phyloP scores from a whole-genome alignment of 1,140 invertebrate species.

The Campoletis sonorensis region DNA sequence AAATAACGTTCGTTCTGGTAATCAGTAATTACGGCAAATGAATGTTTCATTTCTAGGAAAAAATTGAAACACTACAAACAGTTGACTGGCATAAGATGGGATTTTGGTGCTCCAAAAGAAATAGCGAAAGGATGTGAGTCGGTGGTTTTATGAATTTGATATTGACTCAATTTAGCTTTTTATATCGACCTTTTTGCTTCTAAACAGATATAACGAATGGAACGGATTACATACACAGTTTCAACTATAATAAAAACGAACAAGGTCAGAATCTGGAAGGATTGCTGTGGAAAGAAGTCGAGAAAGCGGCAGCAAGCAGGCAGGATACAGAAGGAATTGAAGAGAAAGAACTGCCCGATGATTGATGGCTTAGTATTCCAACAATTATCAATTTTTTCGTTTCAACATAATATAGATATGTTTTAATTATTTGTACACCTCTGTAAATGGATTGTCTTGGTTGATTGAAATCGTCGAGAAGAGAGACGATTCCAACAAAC shows the following conservation, averaged over 20 bases:
- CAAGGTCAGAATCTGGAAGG: slow-evolving; percentile 1
- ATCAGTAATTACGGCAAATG: no score
- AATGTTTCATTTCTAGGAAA: slow-evolving; percentile 29
- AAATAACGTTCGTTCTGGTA: no score
- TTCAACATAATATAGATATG: background rate
- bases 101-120: slow-evolving; percentile 31
- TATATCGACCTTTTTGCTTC: background rate
- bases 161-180: background rate
- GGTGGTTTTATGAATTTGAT: background rate
- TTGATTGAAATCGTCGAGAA: no score
- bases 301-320: background rate
- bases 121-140: slow-evolving; percentile 34
- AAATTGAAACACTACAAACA: slow-evolving; percentile 37
- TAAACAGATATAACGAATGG: slow-evolving; percentile 32
- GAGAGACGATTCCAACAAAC: no score
- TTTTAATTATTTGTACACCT: no score
- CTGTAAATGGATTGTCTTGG: no score
- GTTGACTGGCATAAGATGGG: slow-evolving; percentile 43
- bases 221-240: slow-evolving; percentile 34
- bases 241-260: background rate
- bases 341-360: background rate
- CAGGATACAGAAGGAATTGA: background rate
- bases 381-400: background rate
- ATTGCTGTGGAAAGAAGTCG: slow-evolving; percentile 37
- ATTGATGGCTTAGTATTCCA: background rate